Evolutionary conservation across 2,113 vertebrate genomes (phyloP).

Genomic region (Bos taurus): DNA sequence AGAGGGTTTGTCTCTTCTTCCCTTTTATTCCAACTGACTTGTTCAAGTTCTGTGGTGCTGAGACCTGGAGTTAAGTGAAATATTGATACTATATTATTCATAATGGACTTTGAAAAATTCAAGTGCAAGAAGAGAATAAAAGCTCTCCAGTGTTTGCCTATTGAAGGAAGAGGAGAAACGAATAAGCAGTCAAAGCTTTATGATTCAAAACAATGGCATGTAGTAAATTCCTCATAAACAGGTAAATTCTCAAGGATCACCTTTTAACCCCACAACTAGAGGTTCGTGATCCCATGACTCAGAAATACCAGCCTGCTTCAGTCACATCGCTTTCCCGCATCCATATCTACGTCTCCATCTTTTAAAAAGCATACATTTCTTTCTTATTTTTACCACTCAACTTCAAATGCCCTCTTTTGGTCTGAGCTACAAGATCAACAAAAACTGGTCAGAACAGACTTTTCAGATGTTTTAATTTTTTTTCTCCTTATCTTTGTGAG

Average conservation of each 20-base stretch:
- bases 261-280: not conserved
- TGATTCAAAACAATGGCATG: not conserved
- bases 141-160: not conserved
- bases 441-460: not conserved
- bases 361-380: not conserved
- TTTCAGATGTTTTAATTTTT: not conserved
- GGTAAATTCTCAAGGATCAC: not conserved
- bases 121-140: not conserved
- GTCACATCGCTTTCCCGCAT: not conserved
- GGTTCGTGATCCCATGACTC: not conserved
- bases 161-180: not conserved
- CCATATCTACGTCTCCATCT: not conserved
- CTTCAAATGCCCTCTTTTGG: not conserved
- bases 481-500: not conserved
- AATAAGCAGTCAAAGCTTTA: not conserved
- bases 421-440: not conserved
- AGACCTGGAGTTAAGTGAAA: not conserved
- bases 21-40: not conserved
- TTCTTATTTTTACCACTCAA: not conserved
- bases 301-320: not conserved
- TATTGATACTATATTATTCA: not conserved
- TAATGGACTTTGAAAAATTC: not conserved
- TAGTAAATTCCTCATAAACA: conserved; percentile 4
- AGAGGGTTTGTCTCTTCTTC: not conserved
- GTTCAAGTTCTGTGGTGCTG: not conserved